phyloP scores from a whole-genome alignment of 30 jellyfish, hydroid and myxozoan species.

The Pelagia noctiluca region DNA sequence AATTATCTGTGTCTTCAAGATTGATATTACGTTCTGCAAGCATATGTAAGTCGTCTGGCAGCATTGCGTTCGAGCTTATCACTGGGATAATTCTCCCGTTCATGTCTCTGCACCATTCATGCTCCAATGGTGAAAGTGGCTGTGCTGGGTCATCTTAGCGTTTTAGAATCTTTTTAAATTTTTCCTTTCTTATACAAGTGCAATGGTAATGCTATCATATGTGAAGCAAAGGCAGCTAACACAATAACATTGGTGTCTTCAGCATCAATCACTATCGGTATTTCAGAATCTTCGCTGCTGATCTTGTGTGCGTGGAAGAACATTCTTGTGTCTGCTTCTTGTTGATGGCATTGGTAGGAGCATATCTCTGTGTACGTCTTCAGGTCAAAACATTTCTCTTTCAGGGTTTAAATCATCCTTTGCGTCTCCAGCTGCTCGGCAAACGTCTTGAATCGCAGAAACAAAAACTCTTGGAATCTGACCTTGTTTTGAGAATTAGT shows the following conservation, averaged over 20 bases:
- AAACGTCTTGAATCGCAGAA: no score
- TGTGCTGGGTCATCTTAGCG: neutral
- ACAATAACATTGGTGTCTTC: constrained; percentile 5
- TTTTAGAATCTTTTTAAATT: neutral
- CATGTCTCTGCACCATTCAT: neutral
- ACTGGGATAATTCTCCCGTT: neutral
- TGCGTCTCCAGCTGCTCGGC: no score
- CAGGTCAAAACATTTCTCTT: no score
- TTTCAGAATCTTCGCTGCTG: neutral
- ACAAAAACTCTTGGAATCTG: no score
- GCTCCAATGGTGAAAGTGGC: neutral
- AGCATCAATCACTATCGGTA: constrained; percentile 5
- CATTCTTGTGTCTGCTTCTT: constrained; percentile 10
- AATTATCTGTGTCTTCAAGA: neutral
- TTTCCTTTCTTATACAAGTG: neutral
- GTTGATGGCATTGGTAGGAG: constrained; percentile 22
- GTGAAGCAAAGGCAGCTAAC: neutral
- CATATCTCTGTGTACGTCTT: no score
- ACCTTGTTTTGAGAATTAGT: no score
- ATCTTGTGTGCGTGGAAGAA: neutral
- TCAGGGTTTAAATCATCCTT: no score
- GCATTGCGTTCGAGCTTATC: neutral
- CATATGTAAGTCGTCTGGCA: neutral
- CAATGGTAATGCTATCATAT: neutral
- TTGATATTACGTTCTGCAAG: neutral